A percentile compares a stretch with the other conserved stretches of the same genome.
Evolutionary conservation across 2,888 invertebrate genomes (phyloP).

Genomic region (Orthosia gracilis): DNA sequence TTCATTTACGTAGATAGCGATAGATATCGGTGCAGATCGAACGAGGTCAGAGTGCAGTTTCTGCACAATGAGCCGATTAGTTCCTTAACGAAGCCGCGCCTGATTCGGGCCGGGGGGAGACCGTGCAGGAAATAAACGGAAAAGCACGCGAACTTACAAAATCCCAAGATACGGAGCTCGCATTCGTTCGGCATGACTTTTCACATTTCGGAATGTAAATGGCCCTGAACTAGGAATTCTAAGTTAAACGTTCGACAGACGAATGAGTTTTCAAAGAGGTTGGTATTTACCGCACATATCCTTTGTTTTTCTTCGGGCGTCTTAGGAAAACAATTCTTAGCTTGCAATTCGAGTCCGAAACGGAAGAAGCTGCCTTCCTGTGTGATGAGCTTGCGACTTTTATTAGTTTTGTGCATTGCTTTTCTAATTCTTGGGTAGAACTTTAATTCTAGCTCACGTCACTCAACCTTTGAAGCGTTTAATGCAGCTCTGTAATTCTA

Average conservation of each 20-base stretch:
- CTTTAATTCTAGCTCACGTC: conserved; percentile 16
- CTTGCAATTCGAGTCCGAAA: conserved; percentile 46
- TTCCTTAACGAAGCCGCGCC: conserved; percentile 78
- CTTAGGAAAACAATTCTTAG: conserved; percentile 51
- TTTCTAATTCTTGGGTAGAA: conserved; percentile 22
- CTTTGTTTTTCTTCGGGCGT: conserved; percentile 58
- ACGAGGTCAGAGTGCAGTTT: conserved; percentile 77
- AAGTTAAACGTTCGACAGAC: conserved; percentile 67
- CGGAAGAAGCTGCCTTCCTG: conserved; percentile 40
- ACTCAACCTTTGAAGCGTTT: background rate
- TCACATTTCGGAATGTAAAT: conserved; percentile 73
- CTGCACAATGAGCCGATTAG: conserved; percentile 83
- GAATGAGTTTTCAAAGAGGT: conserved; percentile 67
- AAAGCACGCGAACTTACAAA: conserved; percentile 70
- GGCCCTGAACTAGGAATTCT: conserved; percentile 69
- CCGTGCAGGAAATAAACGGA: conserved; percentile 64
- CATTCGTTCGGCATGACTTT: conserved; percentile 70
- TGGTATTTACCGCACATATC: conserved; percentile 64
- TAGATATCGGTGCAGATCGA: conserved; percentile 68
- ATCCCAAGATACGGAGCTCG: conserved; percentile 71
- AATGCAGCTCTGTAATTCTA: conserved; percentile 7
- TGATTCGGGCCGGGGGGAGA: conserved; percentile 62
- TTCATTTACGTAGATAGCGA: conserved; percentile 69
- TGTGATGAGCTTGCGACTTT: conserved; percentile 46
- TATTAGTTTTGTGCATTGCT: conserved; percentile 44